Evolutionary conservation across 2,113 vertebrate genomes (phyloP), one percentile per base, ranked within the genome.

Genomic region (Pitta sordida): DNA sequence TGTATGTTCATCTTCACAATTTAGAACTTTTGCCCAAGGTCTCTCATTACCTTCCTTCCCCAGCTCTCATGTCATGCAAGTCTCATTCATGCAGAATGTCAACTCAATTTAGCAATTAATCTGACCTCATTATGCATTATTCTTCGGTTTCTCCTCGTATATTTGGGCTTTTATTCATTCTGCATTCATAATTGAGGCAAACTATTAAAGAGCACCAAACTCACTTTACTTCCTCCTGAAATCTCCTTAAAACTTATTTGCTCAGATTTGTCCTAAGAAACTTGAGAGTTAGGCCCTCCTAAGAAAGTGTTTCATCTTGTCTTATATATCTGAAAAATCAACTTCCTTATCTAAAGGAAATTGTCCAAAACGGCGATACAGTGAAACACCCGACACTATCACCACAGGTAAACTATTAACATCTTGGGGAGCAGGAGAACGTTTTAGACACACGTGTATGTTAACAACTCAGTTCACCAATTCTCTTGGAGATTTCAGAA

Each of bases 301-400:
- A 43, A 29, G 32, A 26, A 49, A 90, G 20, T 17, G 20, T 65
- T 70, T 63, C 8, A 76, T 56, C 44, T 53, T 53, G n/a, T 49
- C 32, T 70, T 56, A 36, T 20, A 23, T 24, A 70, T 7, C 60
- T 90, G 19, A 39, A 84, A n/a, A 46, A 63, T 79, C 24, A 39
- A 0, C 19, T 62, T 81, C 23, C 23, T 78, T 77, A 60, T 30
- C 46, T 80, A 77, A 68, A 81, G 16, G 16, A 79, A 93, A 80
- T 37, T 73, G 21, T 26, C 30, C 34, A 59, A 13, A 20, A 70
- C 8, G 39, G 12, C 0, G 0, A 48, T n/a, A 75, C 0, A 49
- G 36, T 46, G 48, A 67, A 89, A 68, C 5, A 79, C 27, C 23
- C 34, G 10, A 32, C 32, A 32, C 27, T 62, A 26, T 18, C 37